Evolutionary conservation across 2,888 invertebrate species (phyloP).

Genomic region (Tachina lurida): DNA sequence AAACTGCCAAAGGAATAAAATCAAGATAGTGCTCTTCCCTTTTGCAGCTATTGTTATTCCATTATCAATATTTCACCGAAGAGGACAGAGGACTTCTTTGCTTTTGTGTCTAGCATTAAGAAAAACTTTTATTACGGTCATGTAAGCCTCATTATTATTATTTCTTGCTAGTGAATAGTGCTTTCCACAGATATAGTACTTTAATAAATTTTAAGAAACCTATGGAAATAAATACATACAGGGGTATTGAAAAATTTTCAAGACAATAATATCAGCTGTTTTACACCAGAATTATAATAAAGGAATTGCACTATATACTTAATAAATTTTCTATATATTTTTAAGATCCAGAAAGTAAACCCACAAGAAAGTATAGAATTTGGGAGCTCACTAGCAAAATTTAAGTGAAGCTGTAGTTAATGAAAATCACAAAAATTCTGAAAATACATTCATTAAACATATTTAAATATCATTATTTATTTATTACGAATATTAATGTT

Average conservation of each 20-base stretch:
- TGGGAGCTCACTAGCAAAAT: no score
- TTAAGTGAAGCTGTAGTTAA: no score
- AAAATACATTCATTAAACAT: no score
- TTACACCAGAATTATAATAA: no score
- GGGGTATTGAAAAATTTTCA: no score
- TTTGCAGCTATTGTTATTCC: not conserved
- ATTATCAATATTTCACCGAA: not conserved
- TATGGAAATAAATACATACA: no score
- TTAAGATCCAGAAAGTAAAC: not conserved
- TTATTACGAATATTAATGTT: no score
- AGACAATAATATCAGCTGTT: no score
- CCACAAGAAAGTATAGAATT: no score
- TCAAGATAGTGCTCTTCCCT: not conserved
- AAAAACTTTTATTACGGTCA: conserved; percentile 4
- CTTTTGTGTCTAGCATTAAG: not conserved
- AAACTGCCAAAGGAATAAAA: not conserved
- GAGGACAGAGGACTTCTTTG: not conserved
- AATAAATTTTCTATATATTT: not conserved
- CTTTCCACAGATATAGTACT: not conserved
- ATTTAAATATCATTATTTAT: no score
- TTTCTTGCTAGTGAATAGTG: not conserved
- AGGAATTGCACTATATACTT: not conserved
- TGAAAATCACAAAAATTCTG: no score
- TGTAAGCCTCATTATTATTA: not conserved
- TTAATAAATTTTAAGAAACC: no score